Evolutionary conservation across 2,113 vertebrate genomes (phyloP).

Genomic region (Gallinago jamesoni): DNA sequence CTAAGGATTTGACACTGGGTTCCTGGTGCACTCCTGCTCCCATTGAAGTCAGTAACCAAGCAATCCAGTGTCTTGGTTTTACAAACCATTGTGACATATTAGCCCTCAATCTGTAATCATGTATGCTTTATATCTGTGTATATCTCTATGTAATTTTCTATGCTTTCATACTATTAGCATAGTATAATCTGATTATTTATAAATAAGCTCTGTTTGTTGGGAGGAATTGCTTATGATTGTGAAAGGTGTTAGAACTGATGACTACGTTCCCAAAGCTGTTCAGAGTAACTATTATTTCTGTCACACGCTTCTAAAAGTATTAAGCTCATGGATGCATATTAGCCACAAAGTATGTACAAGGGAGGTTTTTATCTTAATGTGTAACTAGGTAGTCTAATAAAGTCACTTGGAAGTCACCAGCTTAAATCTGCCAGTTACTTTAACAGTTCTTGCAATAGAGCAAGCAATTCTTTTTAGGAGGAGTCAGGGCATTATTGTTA

Average conservation of each 20-base stretch:
- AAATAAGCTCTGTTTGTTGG: neutral
- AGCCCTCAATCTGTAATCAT: neutral
- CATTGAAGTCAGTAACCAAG: neutral
- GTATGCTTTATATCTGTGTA: neutral
- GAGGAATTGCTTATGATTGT: neutral
- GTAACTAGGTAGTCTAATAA: neutral
- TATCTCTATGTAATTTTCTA: neutral
- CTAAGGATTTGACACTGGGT: neutral
- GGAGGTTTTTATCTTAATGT: neutral
- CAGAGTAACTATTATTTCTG: neutral
- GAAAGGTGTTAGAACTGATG: neutral
- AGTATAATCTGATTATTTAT: neutral
- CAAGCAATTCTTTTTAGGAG: neutral
- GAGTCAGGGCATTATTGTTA: neutral
- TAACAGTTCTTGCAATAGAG: neutral
- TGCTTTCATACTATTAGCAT: neutral
- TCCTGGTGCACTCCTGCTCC: neutral
- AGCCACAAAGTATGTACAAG: neutral
- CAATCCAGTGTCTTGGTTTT: neutral
- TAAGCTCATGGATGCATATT: neutral
- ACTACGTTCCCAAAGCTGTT: neutral
- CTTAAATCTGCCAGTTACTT: neutral
- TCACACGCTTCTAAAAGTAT: neutral
- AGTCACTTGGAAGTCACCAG: neutral
- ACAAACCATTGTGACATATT: neutral